These are phyloP conservation scores for Lophotis ruficrista DNA, from an alignment of 2,113 vertebrate genomes.

Conservation along the genomic window DNA sequence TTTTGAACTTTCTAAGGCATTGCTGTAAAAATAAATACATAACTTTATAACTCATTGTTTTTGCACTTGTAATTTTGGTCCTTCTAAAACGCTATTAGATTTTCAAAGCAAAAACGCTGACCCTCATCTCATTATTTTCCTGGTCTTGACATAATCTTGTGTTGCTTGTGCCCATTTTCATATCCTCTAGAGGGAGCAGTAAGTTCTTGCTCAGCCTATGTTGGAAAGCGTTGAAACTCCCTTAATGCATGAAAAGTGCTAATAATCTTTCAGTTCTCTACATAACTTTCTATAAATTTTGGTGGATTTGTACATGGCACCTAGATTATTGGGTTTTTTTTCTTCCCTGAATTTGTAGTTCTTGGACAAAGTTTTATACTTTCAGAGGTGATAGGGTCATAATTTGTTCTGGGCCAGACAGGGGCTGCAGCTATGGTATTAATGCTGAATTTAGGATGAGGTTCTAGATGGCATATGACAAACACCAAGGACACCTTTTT, in stretches of 20 bases:
- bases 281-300: neutral
- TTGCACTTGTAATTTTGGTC: neutral
- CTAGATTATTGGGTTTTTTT: neutral
- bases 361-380: neutral
- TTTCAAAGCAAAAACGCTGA: neutral
- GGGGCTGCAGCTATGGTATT: neutral
- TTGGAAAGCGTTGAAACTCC: neutral
- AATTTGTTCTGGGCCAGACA: neutral
- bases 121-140: neutral
- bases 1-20: neutral
- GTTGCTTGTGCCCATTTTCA: neutral
- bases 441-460: neutral
- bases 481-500: neutral
- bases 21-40: neutral
- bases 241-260: neutral
- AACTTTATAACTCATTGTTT: neutral
- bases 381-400: neutral
- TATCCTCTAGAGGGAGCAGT: slow-evolving; percentile 66
- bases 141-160: neutral
- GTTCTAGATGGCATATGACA: neutral
- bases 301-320: neutral
- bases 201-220: neutral
- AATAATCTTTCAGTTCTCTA: neutral
- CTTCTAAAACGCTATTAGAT: neutral
- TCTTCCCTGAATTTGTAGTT: neutral